phyloP scores from a whole-genome alignment of 92 coral and sea anemone species.

The Zoanthus sociatus region DNA sequence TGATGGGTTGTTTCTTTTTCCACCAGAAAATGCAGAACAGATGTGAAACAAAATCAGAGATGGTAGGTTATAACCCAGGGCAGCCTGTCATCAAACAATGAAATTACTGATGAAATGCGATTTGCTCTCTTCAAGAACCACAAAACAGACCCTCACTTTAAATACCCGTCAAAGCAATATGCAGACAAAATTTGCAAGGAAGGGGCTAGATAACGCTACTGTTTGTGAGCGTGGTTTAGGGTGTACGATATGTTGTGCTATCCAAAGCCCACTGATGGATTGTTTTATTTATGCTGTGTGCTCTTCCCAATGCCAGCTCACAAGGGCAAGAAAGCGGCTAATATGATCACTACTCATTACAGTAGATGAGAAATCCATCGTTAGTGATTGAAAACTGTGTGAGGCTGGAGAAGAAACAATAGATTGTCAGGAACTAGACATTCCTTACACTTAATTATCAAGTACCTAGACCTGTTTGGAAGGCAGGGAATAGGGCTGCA shows the following conservation, averaged over 20 bases:
- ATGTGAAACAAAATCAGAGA: too few species aligned
- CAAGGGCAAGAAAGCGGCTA: constrained; percentile 52
- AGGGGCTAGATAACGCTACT: constrained; percentile 68
- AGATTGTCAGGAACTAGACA: constrained; percentile 23
- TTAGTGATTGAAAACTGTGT: constrained; percentile 54
- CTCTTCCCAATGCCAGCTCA: constrained; percentile 66
- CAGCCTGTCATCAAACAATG: too few species aligned
- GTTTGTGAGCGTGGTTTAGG: constrained; percentile 63
- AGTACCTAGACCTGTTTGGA: constrained; percentile 58
- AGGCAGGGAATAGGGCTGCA: constrained; percentile 64
- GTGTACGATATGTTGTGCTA: constrained; percentile 70
- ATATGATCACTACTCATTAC: constrained; percentile 51
- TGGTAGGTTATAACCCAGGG: too few species aligned
- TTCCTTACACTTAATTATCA: constrained; percentile 16
- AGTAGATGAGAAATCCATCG: constrained; percentile 56
- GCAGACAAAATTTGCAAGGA: constrained; percentile 62
- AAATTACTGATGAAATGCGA: constrained; percentile 29
- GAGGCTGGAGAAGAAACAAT: constrained; percentile 54
- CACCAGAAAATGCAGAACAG: too few species aligned
- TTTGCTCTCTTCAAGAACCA: constrained; percentile 50
- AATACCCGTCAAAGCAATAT: constrained; percentile 56
- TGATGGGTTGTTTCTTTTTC: too few species aligned
- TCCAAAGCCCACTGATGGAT: constrained; percentile 67
- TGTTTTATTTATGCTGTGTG: constrained; percentile 73
- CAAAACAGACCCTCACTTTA: constrained; percentile 57